Conservation (phyloP, 2,888 invertebrate species). For the Amphipoea oculea region DNA sequence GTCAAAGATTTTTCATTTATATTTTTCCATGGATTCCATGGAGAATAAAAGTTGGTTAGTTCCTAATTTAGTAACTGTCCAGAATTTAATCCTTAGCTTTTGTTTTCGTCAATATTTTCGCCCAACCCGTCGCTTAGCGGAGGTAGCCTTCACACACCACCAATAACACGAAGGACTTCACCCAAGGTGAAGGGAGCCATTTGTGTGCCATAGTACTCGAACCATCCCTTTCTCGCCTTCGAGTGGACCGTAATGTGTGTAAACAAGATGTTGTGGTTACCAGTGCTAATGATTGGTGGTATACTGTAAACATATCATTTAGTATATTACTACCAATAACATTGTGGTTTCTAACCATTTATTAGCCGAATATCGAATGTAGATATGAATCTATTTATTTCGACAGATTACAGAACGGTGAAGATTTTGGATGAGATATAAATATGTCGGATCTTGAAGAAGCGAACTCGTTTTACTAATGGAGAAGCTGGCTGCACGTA, state of each 20-base stretch:
- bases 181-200: neutral
- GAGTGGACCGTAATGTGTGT: neutral
- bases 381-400: neutral
- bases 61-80: neutral
- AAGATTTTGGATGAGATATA: conserved; percentile 6
- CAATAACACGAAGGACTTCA: neutral
- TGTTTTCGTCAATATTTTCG: neutral
- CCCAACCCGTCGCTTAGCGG: neutral
- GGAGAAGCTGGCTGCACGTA: neutral
- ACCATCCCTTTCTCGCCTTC: neutral
- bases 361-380: neutral
- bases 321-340: neutral
- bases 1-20: neutral
- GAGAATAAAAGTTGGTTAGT: neutral
- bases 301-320: neutral
- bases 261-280: conserved; percentile 4
- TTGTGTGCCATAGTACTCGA: neutral
- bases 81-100: neutral
- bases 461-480: neutral
- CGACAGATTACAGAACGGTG: neutral
- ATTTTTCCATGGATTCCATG: neutral
- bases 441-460: neutral
- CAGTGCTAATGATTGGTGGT: neutral
- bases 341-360: neutral
- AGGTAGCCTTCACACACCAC: neutral